A percentile compares a stretch with the other conserved stretches of the same genome.
phyloP scores from a whole-genome alignment of 2,888 invertebrate genomes.

The Phymatocera aterrima region DNA sequence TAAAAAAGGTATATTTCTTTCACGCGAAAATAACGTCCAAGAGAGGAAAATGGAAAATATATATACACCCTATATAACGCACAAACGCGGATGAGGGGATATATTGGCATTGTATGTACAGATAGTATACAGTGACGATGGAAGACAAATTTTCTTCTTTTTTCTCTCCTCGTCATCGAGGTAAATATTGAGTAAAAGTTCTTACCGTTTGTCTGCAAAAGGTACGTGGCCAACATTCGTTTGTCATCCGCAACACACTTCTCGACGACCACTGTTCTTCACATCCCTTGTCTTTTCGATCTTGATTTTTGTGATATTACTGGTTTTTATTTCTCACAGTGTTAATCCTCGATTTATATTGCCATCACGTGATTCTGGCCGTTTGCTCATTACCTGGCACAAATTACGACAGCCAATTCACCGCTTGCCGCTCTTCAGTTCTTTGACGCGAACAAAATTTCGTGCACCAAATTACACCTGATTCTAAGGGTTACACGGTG shows the following conservation, averaged over 20 bases:
- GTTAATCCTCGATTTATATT: neutral
- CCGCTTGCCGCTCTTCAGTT: neutral
- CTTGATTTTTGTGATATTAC: no score
- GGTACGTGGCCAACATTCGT: neutral
- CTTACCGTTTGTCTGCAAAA: constrained; percentile 26
- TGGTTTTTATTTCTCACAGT: neutral
- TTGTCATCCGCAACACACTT: constrained; percentile 17
- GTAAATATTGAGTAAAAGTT: constrained; percentile 11
- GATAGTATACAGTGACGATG: neutral
- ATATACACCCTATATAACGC: neutral
- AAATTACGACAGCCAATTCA: neutral
- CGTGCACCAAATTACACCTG: neutral
- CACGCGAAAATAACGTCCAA: neutral
- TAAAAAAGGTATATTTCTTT: constrained; percentile 16
- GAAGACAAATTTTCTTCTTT: neutral
- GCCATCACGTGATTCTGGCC: neutral
- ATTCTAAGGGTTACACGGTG: neutral
- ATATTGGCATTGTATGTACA: neutral
- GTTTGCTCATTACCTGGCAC: neutral
- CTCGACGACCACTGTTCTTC: neutral
- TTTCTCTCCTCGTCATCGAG: no score
- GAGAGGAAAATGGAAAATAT: neutral
- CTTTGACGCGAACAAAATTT: neutral
- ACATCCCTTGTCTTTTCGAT: neutral
- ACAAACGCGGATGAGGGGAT: neutral